Percentiles rank a stretch among this genome's conserved stretches.
These are phyloP conservation scores for Aethes cnicana DNA, from an alignment of 2,888 invertebrate species.

Conservation along the genomic window DNA sequence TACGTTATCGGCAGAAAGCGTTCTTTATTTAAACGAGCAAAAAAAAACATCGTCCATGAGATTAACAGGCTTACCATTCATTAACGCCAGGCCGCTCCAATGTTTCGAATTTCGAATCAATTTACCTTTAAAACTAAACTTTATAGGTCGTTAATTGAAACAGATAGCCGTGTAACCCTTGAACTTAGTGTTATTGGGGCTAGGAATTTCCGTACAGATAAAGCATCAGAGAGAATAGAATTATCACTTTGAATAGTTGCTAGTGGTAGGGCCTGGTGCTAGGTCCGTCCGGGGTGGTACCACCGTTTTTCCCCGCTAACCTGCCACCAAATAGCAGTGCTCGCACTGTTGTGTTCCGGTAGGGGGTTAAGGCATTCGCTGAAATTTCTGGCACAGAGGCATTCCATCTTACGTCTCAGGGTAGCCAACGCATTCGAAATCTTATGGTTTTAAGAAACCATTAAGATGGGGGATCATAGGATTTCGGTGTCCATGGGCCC, in stretches of 20 bases:
- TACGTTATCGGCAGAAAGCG: neutral
- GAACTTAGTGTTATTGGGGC: constrained; percentile 44
- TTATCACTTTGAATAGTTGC: neutral
- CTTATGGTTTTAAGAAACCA: too few relatives aligned
- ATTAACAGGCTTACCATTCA: constrained; percentile 18
- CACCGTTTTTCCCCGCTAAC: too few relatives aligned
- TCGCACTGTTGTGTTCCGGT: too few relatives aligned
- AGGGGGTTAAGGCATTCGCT: too few relatives aligned
- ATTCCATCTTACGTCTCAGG: too few relatives aligned
- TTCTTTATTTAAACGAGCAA: neutral
- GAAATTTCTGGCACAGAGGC: too few relatives aligned
- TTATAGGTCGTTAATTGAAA: constrained; percentile 45
- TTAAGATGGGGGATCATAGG: too few relatives aligned
- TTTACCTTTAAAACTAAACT: constrained; percentile 36
- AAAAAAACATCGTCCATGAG: neutral
- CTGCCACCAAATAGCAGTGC: too few relatives aligned
- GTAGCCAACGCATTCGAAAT: too few relatives aligned
- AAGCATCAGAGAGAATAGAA: neutral
- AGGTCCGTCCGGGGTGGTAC: too few relatives aligned
- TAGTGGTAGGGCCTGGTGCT: too few relatives aligned
- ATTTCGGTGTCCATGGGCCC: too few relatives aligned
- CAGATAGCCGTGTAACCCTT: constrained; percentile 49
- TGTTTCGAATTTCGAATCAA: constrained; percentile 53
- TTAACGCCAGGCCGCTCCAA: constrained; percentile 39
- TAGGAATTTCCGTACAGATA: constrained; percentile 35